A percentile compares a stretch with the other conserved stretches of the same genome.
Conservation (phyloP, 2,113 vertebrate genomes). For the human region GRCh38 chr1:226463501-226464000, state of each 20-base stretch:
- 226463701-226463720: no score
- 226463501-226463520: no score
- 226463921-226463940: background rate
- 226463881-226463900: background rate
- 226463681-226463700: no score
- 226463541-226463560: no score
- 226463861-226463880: background rate
- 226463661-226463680: no score
- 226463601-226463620: no score
- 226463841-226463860: background rate
- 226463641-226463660: no score
- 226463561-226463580: no score
- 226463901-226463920: background rate
- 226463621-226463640: no score
- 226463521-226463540: no score
- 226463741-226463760: background rate
- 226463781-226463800: background rate
- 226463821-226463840: background rate
- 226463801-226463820: background rate
- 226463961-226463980: background rate
- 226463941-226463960: background rate
- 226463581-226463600: no score
- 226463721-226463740: no score
- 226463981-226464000: background rate
- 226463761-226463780: background rate